Evolutionary conservation across 2,888 invertebrate species (phyloP).

Genomic region (Empis stercorea): DNA sequence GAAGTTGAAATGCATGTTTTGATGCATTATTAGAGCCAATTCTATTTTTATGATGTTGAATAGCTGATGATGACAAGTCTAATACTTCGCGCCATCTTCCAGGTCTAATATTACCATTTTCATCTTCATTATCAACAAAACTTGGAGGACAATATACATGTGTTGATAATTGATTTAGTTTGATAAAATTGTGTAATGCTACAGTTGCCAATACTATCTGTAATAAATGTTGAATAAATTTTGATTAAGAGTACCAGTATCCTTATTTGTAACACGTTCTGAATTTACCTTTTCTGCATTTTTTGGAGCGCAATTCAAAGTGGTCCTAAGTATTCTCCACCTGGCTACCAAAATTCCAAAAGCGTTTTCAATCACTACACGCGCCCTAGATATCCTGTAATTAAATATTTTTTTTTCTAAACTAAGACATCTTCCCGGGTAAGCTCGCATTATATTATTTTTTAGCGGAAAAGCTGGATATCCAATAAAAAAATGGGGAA

Average conservation of each 20-base stretch:
- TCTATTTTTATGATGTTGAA: background rate
- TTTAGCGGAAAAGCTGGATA: slow-evolving; percentile 14
- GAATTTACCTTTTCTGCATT: background rate
- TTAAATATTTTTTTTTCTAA: slow-evolving; percentile 5
- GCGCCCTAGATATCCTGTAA: slow-evolving; percentile 11
- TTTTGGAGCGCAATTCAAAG: background rate
- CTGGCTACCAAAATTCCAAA: slow-evolving; percentile 13
- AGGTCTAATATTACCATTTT: background rate
- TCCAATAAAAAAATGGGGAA: slow-evolving; percentile 6
- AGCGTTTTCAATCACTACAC: slow-evolving; percentile 7
- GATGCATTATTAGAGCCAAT: background rate
- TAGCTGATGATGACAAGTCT: too few species aligned
- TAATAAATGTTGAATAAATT: background rate
- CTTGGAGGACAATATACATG: background rate
- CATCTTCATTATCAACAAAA: slow-evolving; percentile 2
- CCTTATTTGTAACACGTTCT: background rate
- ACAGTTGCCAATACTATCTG: background rate
- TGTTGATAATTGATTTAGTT: background rate
- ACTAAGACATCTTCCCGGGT: background rate
- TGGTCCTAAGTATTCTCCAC: background rate
- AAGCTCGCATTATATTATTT: slow-evolving; percentile 5
- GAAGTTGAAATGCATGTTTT: background rate
- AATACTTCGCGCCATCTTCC: background rate
- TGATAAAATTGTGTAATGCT: background rate
- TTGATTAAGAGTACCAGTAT: too few species aligned